Evolutionary conservation across 2,113 vertebrate genomes (phyloP).

Genomic region (Phyllopteryx taeniolatus): DNA sequence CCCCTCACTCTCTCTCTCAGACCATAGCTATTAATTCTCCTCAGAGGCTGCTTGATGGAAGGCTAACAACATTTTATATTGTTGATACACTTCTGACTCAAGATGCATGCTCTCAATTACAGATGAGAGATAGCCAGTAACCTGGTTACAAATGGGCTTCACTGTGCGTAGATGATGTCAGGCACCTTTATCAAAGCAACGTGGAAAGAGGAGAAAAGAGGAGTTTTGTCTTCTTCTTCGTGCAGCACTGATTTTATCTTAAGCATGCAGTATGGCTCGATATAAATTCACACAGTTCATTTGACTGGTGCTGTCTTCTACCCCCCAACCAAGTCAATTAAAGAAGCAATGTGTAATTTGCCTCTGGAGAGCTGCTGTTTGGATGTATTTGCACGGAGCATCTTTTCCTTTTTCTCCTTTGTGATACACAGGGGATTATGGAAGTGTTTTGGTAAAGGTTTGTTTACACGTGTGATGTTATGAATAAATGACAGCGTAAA

Average conservation of each 20-base stretch:
- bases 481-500: conserved; percentile 3
- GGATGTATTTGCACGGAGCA: not conserved
- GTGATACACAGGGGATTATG: not conserved
- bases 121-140: conserved; percentile 75
- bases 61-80: conserved; percentile 74
- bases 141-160: conserved; percentile 75
- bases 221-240: conserved; percentile 37
- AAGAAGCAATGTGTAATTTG: conserved; percentile 26
- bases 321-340: conserved; percentile 34
- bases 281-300: conserved; percentile 25
- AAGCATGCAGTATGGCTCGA: conserved; percentile 48
- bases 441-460: not conserved
- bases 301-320: conserved; percentile 19
- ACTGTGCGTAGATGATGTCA: conserved; percentile 73
- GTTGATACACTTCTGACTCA: conserved; percentile 73
- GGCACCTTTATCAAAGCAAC: conserved; percentile 68
- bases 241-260: conserved; percentile 45
- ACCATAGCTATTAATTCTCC: conserved; percentile 75
- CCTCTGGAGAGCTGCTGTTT: conserved; percentile 8
- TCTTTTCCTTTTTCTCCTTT: not conserved
- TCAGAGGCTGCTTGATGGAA: conserved; percentile 75
- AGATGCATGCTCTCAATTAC: conserved; percentile 74
- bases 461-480: conserved; percentile 5
- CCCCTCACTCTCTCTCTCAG: conserved; percentile 39
- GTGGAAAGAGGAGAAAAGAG: conserved; percentile 55